Base-by-base conservation (phyloP, 2,113 vertebrate genomes). In the Pithys albifrons region DNA sequence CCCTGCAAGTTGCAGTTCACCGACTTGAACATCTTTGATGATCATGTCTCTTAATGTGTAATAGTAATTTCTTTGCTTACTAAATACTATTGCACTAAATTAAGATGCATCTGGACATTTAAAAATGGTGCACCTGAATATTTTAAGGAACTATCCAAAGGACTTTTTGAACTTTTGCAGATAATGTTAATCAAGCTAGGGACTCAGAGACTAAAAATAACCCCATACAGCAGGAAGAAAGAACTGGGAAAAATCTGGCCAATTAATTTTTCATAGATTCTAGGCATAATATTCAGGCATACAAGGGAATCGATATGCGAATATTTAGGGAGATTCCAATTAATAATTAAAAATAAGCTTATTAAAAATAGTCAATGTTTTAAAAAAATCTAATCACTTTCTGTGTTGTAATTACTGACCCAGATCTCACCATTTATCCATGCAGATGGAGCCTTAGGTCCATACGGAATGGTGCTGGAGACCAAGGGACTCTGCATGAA, bases 311-410 rank as follows among this genome's bases (percentile, higher is more conserved):
- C 75, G 67, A 91, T 92, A 95, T 69, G 43, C 0, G 9, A 96
- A 93, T 95, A 96, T 95, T 96, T 94, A 86, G 90, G 78, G 61
- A 17, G 16, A 81, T 70, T 90, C 33, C 69, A 95, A 92, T 94
- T 75, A 90, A 90, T 91, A 95, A 95, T 93, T 94, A 94, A 95
- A 91, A 86, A 52, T 61, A 77, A 93, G 51, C 46, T 88, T 92
- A 92, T 80, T 95, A 91, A 95, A 96, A 90, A 83, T 46, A 81
- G 22, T 64, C 45, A 86, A 65, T 54, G 33, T 2, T 93, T 72
- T 16, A n/a, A 67, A 93, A 96, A 77, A 94, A 67, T 24, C 20
- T 64, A 71, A 80, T 85, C 18, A 39, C 6, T 90, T 91, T 67
- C 46, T 83, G 3, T 66, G 31, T 59, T 91, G 71, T 71, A 88